phyloP scores from a whole-genome alignment of 2,888 invertebrate species.

The Zygaena filipendulae region DNA sequence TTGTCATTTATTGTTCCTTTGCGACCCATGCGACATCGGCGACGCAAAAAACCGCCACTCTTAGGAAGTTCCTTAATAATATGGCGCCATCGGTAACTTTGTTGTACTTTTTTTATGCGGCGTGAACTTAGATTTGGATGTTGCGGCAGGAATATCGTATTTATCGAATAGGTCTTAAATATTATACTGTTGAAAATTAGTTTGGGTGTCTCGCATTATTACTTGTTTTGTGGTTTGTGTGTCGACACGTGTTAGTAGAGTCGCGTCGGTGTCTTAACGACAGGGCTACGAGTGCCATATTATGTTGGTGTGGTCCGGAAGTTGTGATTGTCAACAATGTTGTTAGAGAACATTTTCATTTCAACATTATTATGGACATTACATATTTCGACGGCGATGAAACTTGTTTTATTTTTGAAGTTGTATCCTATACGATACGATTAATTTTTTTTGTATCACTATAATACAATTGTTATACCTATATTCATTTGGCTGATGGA shows the following conservation, averaged over 20 bases:
- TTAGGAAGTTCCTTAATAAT: slow-evolving; percentile 64
- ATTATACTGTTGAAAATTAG: slow-evolving; percentile 12
- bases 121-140: slow-evolving; percentile 33
- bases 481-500: too few species aligned
- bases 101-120: slow-evolving; percentile 35
- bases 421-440: too few species aligned
- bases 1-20: slow-evolving; percentile 60
- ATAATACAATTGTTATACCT: too few species aligned
- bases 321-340: slow-evolving; percentile 48
- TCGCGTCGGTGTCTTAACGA: slow-evolving; percentile 4
- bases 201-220: too few species aligned
- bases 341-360: too few species aligned
- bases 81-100: slow-evolving; percentile 61
- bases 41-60: slow-evolving; percentile 40
- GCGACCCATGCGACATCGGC: too few species aligned
- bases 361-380: too few species aligned
- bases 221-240: slow-evolving; percentile 31
- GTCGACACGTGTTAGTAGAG: slow-evolving; percentile 34
- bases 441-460: too few species aligned
- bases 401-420: too few species aligned
- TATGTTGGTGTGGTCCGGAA: slow-evolving; percentile 60
- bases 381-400: too few species aligned
- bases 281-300: slow-evolving; percentile 17
- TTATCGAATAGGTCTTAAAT: background rate
- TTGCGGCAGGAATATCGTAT: too few species aligned